Conservation (phyloP, 2,888 invertebrate genomes). For the Parelbella ahira region DNA sequence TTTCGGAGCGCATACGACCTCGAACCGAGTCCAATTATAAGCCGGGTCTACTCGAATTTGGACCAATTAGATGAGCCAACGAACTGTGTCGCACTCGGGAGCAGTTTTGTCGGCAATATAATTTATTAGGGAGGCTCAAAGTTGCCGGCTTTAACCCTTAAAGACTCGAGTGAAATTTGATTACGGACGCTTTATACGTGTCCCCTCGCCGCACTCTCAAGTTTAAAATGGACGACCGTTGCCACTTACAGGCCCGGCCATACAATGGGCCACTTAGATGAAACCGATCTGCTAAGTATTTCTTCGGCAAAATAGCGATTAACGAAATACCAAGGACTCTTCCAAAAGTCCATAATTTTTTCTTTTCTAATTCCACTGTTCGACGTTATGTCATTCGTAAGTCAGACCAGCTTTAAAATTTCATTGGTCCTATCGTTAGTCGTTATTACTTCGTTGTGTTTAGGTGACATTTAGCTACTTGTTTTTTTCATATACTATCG, state of each 20-base stretch:
- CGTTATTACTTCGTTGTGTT: constrained; percentile 17
- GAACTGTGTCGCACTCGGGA: constrained; percentile 77
- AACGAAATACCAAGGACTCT: constrained; percentile 4
- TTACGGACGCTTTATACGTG: constrained; percentile 73
- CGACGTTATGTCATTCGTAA: constrained; percentile 15
- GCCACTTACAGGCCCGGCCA: constrained; percentile 29
- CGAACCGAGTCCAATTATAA: constrained; percentile 71
- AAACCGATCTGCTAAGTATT: constrained; percentile 20
- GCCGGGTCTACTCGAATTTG: constrained; percentile 72
- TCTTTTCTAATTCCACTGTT: constrained; percentile 3
- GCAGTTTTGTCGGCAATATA: constrained; percentile 80
- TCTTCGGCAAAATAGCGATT: constrained; percentile 16
- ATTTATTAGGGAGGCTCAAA: constrained; percentile 78
- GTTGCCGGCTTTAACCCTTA: constrained; percentile 76
- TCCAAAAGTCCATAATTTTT: constrained; percentile 3
- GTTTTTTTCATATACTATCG: too few species aligned
- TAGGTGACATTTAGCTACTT: constrained; percentile 11
- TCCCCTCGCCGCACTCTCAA: constrained; percentile 58
- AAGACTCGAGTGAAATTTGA: constrained; percentile 78
- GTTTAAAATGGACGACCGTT: constrained; percentile 66
- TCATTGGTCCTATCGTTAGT: constrained; percentile 17
- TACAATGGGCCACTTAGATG: constrained; percentile 18
- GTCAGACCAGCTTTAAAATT: constrained; percentile 10
- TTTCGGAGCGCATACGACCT: constrained; percentile 63
- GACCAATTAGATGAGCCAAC: constrained; percentile 79